Conservation (phyloP, 2,113 vertebrate species). For the Rafetus swinhoei region DNA sequence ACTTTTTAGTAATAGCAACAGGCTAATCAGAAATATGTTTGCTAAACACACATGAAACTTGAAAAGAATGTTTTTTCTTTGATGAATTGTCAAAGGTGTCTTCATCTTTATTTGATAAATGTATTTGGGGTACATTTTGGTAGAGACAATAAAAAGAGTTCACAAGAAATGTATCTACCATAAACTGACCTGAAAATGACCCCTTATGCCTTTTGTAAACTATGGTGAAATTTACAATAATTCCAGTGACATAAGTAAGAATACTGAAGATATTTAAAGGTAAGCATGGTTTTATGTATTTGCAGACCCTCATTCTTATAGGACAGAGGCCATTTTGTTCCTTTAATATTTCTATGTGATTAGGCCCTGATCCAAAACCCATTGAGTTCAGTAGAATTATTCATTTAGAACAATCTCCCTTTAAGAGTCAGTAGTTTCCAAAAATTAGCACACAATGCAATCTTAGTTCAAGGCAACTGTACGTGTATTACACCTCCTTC, state of each 20-base stretch:
- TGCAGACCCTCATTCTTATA: background rate
- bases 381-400: background rate
- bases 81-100: background rate
- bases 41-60: background rate
- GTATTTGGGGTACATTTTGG: background rate
- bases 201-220: background rate
- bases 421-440: background rate
- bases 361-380: background rate
- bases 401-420: background rate
- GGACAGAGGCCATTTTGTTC: background rate
- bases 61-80: background rate
- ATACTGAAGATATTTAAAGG: background rate
- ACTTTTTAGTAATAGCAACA: background rate
- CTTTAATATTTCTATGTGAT: background rate
- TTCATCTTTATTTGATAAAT: background rate
- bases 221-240: background rate
- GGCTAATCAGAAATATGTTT: background rate
- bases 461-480: background rate
- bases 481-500: background rate
- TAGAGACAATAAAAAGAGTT: background rate
- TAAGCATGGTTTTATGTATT: background rate
- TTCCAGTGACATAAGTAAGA: background rate
- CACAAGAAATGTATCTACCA: background rate
- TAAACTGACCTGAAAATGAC: background rate
- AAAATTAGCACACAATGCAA: background rate